Conservation (phyloP, 2,113 vertebrate species). For the Chascanopsetta lugubris region DNA sequence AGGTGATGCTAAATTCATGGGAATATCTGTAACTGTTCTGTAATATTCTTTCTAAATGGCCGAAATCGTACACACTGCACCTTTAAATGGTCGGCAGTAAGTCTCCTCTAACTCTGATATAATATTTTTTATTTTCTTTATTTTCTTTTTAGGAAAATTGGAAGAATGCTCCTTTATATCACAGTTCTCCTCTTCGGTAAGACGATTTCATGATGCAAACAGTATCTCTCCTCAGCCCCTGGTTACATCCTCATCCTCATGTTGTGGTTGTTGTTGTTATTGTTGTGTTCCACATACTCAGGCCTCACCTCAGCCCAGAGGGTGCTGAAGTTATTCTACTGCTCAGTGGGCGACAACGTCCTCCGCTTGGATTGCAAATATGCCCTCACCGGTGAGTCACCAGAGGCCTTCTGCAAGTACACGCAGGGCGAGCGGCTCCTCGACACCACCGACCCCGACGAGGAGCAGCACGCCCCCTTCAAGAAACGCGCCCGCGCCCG, state of each 20-base stretch:
- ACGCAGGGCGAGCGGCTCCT: conserved; percentile 63
- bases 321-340: conserved; percentile 65
- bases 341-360: conserved; percentile 66
- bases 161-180: conserved; percentile 66
- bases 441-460: conserved; percentile 59
- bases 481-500: conserved; percentile 62
- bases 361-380: conserved; percentile 77
- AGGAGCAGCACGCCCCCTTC: conserved; percentile 61
- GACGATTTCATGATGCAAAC: background rate
- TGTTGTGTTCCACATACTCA: conserved; percentile 31
- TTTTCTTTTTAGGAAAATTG: conserved; percentile 42
- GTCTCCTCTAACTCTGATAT: background rate
- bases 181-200: conserved; percentile 76
- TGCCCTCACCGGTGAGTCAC: conserved; percentile 37
- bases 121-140: background rate
- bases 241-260: background rate
- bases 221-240: background rate
- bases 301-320: conserved; percentile 74
- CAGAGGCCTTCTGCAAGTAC: conserved; percentile 67
- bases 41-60: no score
- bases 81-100: background rate
- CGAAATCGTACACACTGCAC: no score
- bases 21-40: no score
- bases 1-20: no score
- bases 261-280: background rate